Conservation (phyloP, 2,888 invertebrate genomes). For the Physocephala rufipes region DNA sequence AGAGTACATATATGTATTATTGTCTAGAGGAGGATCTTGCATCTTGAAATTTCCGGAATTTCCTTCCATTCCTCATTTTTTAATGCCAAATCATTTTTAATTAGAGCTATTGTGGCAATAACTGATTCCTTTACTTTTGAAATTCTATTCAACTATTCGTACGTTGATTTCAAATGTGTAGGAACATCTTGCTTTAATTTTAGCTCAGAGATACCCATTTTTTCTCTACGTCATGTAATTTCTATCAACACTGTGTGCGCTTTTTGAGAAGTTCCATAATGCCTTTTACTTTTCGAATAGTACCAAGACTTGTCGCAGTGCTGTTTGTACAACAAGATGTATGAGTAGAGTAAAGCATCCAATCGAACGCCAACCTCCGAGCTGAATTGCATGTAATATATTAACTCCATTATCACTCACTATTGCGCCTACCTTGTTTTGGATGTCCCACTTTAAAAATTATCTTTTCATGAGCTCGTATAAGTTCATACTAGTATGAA, state of each 20-base stretch:
- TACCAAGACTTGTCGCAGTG: slow-evolving; percentile 11
- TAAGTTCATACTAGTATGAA: no score
- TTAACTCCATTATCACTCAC: slow-evolving; percentile 37
- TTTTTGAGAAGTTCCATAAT: slow-evolving; percentile 33
- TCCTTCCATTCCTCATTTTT: background rate
- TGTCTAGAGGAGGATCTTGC: no score
- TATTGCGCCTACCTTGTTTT: slow-evolving; percentile 28
- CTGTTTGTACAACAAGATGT: slow-evolving; percentile 33
- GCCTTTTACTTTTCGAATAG: slow-evolving; percentile 22
- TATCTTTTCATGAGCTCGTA: slow-evolving; percentile 22
- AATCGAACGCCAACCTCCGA: no score
- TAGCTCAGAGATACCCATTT: slow-evolving; percentile 36
- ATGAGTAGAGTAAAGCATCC: slow-evolving; percentile 33
- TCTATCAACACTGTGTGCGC: slow-evolving; percentile 27
- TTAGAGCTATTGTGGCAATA: slow-evolving; percentile 24
- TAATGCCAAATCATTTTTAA: slow-evolving; percentile 25
- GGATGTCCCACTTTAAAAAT: slow-evolving; percentile 37
- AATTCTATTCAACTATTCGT: slow-evolving; percentile 33
- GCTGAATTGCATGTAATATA: slow-evolving; percentile 25
- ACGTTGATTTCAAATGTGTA: slow-evolving; percentile 38
- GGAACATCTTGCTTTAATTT: slow-evolving; percentile 39
- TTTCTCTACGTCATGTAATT: slow-evolving; percentile 35
- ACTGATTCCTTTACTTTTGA: no score
- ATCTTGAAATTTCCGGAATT: background rate
- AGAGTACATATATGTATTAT: no score